phyloP scores from a whole-genome alignment of 1,140 invertebrate genomes.

The Helicorthomorpha holstii region DNA sequence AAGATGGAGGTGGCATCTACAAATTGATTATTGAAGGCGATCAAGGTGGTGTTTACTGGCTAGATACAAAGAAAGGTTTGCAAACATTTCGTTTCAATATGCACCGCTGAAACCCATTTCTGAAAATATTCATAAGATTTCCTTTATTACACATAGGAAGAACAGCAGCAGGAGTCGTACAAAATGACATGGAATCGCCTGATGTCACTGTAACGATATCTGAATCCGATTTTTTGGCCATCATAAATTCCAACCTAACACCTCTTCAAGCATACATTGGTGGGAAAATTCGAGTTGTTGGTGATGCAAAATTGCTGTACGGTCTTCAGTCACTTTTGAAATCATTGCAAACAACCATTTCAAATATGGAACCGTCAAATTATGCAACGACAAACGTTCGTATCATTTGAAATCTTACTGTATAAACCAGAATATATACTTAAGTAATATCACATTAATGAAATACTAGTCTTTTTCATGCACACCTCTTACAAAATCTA shows the following conservation, averaged over 20 bases:
- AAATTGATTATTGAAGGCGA: not conserved
- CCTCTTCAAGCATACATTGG: constrained; percentile 11
- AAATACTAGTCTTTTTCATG: no score
- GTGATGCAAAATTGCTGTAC: not conserved
- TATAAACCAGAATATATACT: no score
- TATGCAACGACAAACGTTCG: no score
- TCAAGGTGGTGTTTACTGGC: constrained; percentile 4
- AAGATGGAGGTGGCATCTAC: not conserved
- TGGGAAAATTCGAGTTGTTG: constrained; percentile 8
- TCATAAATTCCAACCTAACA: not conserved
- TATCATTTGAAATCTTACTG: no score
- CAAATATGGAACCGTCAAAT: no score
- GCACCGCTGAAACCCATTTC: not conserved
- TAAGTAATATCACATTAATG: no score
- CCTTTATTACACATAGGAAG: not conserved
- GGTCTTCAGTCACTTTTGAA: not conserved
- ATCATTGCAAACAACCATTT: no score
- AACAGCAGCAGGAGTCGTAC: not conserved
- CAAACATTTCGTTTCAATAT: not conserved
- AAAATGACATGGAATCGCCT: not conserved
- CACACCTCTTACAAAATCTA: no score
- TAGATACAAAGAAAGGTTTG: constrained; percentile 4
- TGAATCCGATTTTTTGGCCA: not conserved
- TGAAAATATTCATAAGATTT: not conserved
- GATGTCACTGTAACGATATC: not conserved